Conservation (phyloP, 2,113 vertebrate species). For the Vidua macroura region DNA sequence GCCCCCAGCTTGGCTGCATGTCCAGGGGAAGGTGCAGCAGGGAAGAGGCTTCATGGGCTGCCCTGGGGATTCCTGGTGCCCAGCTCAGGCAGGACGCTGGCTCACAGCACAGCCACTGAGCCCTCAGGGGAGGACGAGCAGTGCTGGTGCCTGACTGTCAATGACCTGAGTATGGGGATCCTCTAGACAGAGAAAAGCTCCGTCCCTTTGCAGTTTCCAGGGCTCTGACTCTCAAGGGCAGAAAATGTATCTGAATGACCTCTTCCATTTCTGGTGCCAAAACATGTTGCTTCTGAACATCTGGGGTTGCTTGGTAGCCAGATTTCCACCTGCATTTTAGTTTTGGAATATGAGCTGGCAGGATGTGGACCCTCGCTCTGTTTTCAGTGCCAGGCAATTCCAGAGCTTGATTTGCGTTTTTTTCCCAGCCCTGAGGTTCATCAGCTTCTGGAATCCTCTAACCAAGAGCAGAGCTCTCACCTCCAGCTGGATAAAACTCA, state of each 20-base stretch:
- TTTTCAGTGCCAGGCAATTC: neutral
- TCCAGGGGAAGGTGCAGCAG: neutral
- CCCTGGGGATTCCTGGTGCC: neutral
- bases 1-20: accelerated
- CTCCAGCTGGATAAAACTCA: neutral
- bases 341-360: neutral
- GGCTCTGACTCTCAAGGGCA: neutral
- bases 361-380: accelerated
- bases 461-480: neutral
- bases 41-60: neutral
- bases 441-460: neutral
- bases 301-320: neutral
- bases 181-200: neutral
- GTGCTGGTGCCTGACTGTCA: accelerated
- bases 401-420: neutral
- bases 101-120: accelerated
- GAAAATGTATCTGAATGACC: neutral
- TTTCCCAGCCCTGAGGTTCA: neutral
- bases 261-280: neutral
- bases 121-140: neutral
- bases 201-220: neutral
- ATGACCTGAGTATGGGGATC: neutral
- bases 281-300: neutral
- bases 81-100: neutral
- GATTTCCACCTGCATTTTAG: neutral